phyloP scores from a whole-genome alignment of 2,113 vertebrate species.

The Lipotes vexillifer region DNA sequence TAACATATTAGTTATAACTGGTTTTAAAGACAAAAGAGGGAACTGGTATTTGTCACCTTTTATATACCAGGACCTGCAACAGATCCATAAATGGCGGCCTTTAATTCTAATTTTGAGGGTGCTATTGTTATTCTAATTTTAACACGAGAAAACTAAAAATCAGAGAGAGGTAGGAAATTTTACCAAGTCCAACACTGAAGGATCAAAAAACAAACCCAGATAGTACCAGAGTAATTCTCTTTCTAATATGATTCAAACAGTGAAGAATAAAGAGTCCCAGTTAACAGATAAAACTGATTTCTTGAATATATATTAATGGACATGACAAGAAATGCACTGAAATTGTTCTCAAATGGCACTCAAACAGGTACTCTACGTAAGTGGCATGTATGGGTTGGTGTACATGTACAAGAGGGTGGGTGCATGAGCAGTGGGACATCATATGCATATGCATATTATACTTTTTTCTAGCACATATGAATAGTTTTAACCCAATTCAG shows the following conservation, averaged over 20 bases:
- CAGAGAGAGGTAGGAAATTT: not conserved
- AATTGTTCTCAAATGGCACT: not conserved
- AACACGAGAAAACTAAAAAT: not conserved
- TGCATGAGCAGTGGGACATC: not conserved
- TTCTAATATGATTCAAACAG: not conserved
- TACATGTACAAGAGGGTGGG: rapidly evolving
- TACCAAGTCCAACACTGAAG: not conserved
- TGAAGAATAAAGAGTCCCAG: not conserved
- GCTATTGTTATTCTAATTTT: not conserved
- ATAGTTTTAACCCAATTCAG: not conserved
- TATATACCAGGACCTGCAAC: not conserved
- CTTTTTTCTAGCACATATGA: not conserved
- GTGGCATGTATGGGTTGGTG: rapidly evolving
- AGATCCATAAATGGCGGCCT: not conserved
- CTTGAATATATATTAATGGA: not conserved
- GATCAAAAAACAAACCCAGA: not conserved
- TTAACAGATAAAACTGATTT: not conserved
- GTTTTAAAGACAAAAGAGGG: not conserved
- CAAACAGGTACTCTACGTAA: rapidly evolving
- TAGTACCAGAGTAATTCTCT: not conserved
- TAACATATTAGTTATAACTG: not conserved
- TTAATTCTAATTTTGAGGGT: not conserved
- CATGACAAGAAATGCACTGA: not conserved
- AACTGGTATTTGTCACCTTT: not conserved
- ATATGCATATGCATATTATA: not conserved